Conservation (phyloP, 2,113 vertebrate species). For the Murina feae region DNA sequence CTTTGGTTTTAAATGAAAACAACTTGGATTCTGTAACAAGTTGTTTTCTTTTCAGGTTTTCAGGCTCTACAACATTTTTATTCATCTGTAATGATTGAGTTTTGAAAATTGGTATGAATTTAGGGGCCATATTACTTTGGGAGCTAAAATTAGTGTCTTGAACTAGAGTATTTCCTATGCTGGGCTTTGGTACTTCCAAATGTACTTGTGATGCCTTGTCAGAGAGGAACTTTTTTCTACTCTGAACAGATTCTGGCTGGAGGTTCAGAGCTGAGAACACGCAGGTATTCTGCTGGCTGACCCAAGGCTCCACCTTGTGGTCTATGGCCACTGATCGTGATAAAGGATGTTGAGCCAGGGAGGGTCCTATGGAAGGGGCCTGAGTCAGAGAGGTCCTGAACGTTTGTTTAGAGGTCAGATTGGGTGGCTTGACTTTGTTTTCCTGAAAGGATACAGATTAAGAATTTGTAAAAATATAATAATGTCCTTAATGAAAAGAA, state of each 20-base stretch:
- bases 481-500: constrained; percentile 9
- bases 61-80: constrained; percentile 63
- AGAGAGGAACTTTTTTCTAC: neutral
- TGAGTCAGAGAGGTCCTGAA: constrained; percentile 73
- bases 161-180: neutral
- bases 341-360: neutral
- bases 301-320: constrained; percentile 74
- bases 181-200: neutral
- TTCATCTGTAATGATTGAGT: constrained; percentile 72
- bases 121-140: constrained; percentile 37
- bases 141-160: neutral
- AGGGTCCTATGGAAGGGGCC: constrained; percentile 48
- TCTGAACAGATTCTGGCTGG: neutral
- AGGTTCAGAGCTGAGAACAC: rapidly evolving
- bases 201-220: neutral
- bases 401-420: constrained; percentile 73
- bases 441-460: constrained; percentile 77
- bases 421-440: constrained; percentile 71
- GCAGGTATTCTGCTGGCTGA: neutral
- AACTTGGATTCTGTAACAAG: constrained; percentile 35
- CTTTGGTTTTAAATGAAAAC: constrained; percentile 5
- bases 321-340: neutral
- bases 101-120: constrained; percentile 86
- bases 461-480: constrained; percentile 30
- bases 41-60: constrained; percentile 64